Base-by-base conservation (phyloP, 2,888 invertebrate species). In the Rhopalosiphum nymphaeae region DNA sequence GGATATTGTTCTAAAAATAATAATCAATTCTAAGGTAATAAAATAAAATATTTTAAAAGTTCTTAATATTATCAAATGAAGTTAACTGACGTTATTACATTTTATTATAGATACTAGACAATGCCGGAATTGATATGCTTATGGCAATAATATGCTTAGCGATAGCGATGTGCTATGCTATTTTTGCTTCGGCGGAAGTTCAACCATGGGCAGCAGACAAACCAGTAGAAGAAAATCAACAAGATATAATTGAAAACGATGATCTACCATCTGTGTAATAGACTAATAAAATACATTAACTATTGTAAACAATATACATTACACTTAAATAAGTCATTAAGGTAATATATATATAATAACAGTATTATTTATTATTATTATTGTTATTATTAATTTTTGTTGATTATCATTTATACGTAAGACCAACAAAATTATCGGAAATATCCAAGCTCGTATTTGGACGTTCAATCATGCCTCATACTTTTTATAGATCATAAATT, bases 121-220 rank as follows among this genome's bases (percentile, higher is more conserved):
- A 99, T 98, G 98, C 97, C 97, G 95, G 97, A 97, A 29, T 99
- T 99, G 1, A 99, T 96, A 97, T 99, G 89, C 97, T 99, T 96
- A 99, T 99, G 13, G 98, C 99, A 7, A 97, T 98, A 94, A 98
- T 99, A 90, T 99, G 99, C 96, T 98, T 99, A 95, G 97, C 98
- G 94, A 99, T 99, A 0, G 99, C 99, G 94, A 98, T 98, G 67
- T 99, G 99, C 96, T 99, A 99, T 96, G 99, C 97, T 1, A 97
- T 99, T 92, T 99, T 99, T 96, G 99, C 99, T 21, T 99, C 99
- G 0, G 99, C 99, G 3, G 99, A 99, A 95, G 96, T 99, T 95
- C 99, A 99, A 96, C 97, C 98, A 0, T 99, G 99, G 99, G 99
- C 99, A 0, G 99, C 99, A 95, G 98, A 67, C 25, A n/a, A 98